Evolutionary conservation across 2,888 invertebrate genomes (phyloP), one percentile per base, ranked within the genome.

Genomic region (Drosophila longiperda): DNA sequence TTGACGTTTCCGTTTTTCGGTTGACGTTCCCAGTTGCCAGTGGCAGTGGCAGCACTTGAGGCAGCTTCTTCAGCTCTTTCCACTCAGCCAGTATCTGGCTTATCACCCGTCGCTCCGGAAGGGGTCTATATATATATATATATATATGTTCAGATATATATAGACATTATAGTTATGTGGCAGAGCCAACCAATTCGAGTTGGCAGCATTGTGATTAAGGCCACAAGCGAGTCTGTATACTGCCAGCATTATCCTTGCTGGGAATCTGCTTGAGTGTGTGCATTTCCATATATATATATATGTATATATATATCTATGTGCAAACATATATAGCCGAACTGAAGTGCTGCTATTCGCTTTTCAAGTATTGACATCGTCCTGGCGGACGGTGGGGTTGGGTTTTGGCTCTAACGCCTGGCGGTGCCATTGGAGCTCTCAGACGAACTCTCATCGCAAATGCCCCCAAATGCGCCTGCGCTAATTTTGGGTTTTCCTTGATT

Each of bases 1-100:
- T 91, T 91, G 91, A 91, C 83, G 82, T 89, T 89, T 91, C 91
- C 91, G 91, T 76, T 73, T 82, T 82, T 78, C 68, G 80, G 73
- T 64, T 81, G 81, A 68, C 72, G 69, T 63, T 66, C 26, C 64
- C 61, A 68, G 75, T 63, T 52, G 32, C 58, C 40, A 40, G 3
- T 45, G 45, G 23, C 59, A 26, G 20, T 38, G 29, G 29, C 40
- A n/a, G n/a, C 62, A 34, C 34, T 63, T 45, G 45, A 26, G 42
- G 42, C 55, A 62, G 34, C 32, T 26, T 40, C 26, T 12, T 38
- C 45, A 20, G n/a, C 42, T 15, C 29, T 36, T 17, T 32, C 58
- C 58, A 50, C 48, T 26, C 66, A 26, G 54, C 32, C 52, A 29
- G 23, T 45, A 53, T 73, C 66, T 75, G 68, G 78, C 78, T 78